These are phyloP conservation scores for Ivindomyrus marchei DNA, from an alignment of 2,113 vertebrate species.

Conservation along the genomic window DNA sequence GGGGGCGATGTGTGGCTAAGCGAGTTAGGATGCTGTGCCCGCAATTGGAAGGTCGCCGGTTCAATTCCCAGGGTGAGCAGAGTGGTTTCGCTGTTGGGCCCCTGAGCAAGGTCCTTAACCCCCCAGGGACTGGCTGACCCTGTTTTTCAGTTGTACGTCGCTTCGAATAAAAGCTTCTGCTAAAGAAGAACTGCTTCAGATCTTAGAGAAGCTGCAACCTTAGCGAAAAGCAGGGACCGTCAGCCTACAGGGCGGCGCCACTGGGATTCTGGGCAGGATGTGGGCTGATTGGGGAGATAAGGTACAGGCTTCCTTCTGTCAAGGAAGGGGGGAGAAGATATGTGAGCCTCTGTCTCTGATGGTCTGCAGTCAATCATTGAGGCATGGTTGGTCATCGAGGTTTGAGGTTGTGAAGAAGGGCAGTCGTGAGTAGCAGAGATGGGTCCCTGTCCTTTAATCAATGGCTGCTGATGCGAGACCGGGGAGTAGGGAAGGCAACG, in stretches of 20 bases:
- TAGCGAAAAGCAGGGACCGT: background rate
- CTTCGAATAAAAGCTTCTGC: background rate
- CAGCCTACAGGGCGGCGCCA: background rate
- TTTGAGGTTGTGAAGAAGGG: background rate
- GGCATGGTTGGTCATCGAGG: background rate
- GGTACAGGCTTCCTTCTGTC: background rate
- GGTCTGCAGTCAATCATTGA: background rate
- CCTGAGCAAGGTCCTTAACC: background rate
- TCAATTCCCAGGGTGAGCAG: background rate
- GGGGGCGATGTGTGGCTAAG: background rate
- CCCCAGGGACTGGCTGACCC: background rate
- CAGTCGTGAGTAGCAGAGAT: background rate
- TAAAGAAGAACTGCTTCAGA: background rate
- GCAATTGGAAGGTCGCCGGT: background rate
- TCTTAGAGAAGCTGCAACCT: background rate
- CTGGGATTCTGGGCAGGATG: background rate
- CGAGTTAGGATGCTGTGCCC: background rate
- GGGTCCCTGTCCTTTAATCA: background rate
- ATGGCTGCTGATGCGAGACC: background rate
- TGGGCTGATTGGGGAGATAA: background rate
- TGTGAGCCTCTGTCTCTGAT: background rate
- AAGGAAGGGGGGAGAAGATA: background rate
- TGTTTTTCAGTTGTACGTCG: background rate
- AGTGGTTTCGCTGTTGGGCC: background rate
- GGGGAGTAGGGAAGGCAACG: background rate